phyloP scores from a whole-genome alignment of 2,797 vertebrate genomes.

The Tinamus major region DNA sequence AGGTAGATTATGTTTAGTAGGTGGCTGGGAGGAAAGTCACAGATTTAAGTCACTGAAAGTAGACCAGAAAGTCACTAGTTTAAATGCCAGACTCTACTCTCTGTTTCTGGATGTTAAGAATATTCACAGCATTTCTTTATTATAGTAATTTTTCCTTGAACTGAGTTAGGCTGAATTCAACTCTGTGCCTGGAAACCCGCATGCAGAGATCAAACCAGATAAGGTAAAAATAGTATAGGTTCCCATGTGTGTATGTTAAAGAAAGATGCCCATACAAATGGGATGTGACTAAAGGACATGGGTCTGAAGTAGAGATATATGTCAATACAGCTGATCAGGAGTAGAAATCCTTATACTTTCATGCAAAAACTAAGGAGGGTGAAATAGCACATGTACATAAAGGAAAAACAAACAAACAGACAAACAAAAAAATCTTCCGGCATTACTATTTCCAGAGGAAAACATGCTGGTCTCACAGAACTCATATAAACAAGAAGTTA shows the following conservation, averaged over 20 bases:
- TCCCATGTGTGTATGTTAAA: not conserved
- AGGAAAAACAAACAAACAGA: not conserved
- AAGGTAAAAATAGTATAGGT: not conserved
- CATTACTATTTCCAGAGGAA: not conserved
- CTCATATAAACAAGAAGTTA: not conserved
- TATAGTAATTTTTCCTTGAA: not conserved
- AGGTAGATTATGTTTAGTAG: not conserved
- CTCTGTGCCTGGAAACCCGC: not conserved
- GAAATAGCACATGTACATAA: not conserved
- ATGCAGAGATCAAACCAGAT: not conserved
- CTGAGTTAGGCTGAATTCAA: not conserved
- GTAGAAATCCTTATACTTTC: not conserved
- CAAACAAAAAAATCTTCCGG: not conserved
- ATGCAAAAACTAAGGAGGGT: not conserved
- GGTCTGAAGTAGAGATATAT: not conserved
- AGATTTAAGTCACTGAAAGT: not conserved
- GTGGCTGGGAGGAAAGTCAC: not conserved
- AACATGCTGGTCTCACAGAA: not conserved
- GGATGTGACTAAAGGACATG: not conserved
- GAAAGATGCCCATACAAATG: accelerated
- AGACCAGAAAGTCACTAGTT: not conserved
- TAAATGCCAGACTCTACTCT: not conserved
- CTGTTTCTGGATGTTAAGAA: not conserved
- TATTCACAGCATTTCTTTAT: not conserved
- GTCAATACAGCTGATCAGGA: not conserved